phyloP scores from a whole-genome alignment of 1,140 invertebrate genomes.

The Contarinia nasturtii region DNA sequence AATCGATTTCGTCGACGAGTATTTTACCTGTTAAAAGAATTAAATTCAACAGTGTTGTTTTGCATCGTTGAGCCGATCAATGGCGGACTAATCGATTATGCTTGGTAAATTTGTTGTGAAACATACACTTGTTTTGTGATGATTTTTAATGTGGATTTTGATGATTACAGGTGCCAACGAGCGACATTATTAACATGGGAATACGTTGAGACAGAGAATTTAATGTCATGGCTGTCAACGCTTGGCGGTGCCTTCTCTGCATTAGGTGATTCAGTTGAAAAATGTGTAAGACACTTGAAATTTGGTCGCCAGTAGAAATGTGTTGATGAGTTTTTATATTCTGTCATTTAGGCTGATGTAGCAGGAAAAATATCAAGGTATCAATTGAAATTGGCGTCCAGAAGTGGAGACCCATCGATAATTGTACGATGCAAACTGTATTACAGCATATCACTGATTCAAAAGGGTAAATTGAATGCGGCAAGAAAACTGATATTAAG shows the following conservation, averaged over 20 bases:
- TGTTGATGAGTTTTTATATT: not conserved
- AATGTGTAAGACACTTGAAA: constrained; percentile 43
- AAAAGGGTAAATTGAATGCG: constrained; percentile 43
- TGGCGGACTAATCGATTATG: not conserved
- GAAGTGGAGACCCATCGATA: constrained; percentile 59
- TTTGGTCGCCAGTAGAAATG: not conserved
- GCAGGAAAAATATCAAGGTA: constrained; percentile 71
- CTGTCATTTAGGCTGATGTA: constrained; percentile 51
- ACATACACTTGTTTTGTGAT: too few relatives aligned
- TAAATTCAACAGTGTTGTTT: too few relatives aligned
- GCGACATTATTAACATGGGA: constrained; percentile 24
- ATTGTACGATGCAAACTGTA: constrained; percentile 67
- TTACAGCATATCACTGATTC: constrained; percentile 69
- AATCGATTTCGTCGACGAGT: too few relatives aligned
- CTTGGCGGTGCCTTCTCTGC: constrained; percentile 87
- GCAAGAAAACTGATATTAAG: constrained; percentile 44
- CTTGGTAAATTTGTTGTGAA: constrained; percentile 1
- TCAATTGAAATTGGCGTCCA: constrained; percentile 60
- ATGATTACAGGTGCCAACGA: not conserved
- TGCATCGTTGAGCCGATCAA: too few relatives aligned
- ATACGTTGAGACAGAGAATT: constrained; percentile 57
- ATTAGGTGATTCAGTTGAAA: constrained; percentile 61
- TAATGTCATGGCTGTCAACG: constrained; percentile 89
- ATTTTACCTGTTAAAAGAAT: too few relatives aligned
- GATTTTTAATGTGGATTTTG: too few relatives aligned